These are phyloP conservation scores for Haliclystus octoradiatus DNA, from an alignment of 30 jellyfish, hydroid and myxozoan genomes.

Conservation along the genomic window DNA sequence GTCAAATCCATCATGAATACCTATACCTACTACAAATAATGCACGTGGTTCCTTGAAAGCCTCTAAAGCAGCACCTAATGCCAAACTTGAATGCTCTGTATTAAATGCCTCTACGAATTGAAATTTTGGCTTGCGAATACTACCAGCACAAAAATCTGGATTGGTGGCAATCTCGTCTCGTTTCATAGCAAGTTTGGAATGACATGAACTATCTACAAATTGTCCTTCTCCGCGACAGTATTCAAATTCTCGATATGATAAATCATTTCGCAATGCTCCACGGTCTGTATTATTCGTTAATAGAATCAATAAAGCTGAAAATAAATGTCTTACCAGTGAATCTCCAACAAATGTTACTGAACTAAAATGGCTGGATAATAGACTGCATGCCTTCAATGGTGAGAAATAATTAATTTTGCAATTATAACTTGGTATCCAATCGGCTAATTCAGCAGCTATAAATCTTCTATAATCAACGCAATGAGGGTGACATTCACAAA, in stretches of 20 bases:
- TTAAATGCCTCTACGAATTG: conserved; percentile 68
- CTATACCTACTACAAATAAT: conserved; percentile 60
- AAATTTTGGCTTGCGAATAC: conserved; percentile 26
- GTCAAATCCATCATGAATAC: conserved; percentile 84
- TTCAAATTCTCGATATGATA: conserved; percentile 12
- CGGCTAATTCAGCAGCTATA: conserved; percentile 63
- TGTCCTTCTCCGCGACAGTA: conserved; percentile 83
- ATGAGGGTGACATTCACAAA: conserved; percentile 41
- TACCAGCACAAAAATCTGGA: conserved; percentile 29
- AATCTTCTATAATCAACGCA: conserved; percentile 53
- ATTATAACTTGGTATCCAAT: conserved; percentile 40
- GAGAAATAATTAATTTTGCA: conserved; percentile 23
- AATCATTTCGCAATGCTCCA: conserved; percentile 60
- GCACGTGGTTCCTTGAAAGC: conserved; percentile 48
- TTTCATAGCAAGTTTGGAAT: conserved; percentile 54
- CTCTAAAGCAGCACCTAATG: conserved; percentile 19
- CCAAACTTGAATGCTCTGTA: conserved; percentile 24
- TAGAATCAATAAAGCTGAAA: conserved; percentile 47
- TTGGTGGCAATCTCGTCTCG: conserved; percentile 52
- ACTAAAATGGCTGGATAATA: conserved; percentile 31
- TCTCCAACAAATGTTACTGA: conserved; percentile 86
- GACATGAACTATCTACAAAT: conserved; percentile 88
- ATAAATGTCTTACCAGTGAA: conserved; percentile 79
- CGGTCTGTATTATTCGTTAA: conserved; percentile 40
- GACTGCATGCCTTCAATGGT: conserved; percentile 39